Percentiles rank a stretch among this genome's conserved stretches.
phyloP scores from a whole-genome alignment of 2,888 invertebrate genomes.

The Graphium colonna region DNA sequence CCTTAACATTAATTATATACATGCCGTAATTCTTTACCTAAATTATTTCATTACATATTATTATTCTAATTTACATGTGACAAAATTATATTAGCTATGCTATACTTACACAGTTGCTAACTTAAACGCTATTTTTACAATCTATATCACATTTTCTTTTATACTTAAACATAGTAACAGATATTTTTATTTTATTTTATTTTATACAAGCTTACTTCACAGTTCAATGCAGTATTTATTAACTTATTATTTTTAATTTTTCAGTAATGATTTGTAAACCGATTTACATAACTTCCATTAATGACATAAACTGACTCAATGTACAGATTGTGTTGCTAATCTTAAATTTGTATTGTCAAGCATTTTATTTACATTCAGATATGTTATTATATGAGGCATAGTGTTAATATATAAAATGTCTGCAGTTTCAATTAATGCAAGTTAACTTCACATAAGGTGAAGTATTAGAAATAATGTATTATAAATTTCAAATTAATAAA shows the following conservation, averaged over 20 bases:
- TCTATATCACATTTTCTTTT: conserved; percentile 79
- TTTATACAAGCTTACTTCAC: conserved; percentile 17
- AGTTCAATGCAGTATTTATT: conserved; percentile 4
- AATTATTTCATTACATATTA: conserved; percentile 55
- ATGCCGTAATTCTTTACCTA: conserved; percentile 49
- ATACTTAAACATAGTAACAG: conserved; percentile 48
- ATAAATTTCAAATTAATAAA: too few relatives aligned
- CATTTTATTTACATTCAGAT: conserved; percentile 75
- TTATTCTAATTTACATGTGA: conserved; percentile 46
- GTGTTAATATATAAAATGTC: conserved; percentile 23
- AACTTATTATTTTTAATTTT: neutral
- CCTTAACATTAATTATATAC: conserved; percentile 76
- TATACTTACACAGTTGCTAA: conserved; percentile 55
- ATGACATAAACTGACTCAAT: conserved; percentile 1
- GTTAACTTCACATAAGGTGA: too few relatives aligned
- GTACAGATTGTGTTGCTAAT: conserved; percentile 13
- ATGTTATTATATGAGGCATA: conserved; percentile 66
- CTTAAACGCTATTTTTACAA: conserved; percentile 72
- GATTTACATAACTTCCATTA: neutral
- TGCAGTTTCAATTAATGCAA: too few relatives aligned
- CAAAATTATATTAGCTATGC: conserved; percentile 39
- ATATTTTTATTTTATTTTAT: conserved; percentile 24
- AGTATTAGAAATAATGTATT: too few relatives aligned
- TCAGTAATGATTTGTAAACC: conserved; percentile 13
- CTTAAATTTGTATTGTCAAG: conserved; percentile 76